These are phyloP conservation scores for Chaetophractus vellerosus DNA, from an alignment of 2,797 vertebrate species.

Conservation along the genomic window DNA sequence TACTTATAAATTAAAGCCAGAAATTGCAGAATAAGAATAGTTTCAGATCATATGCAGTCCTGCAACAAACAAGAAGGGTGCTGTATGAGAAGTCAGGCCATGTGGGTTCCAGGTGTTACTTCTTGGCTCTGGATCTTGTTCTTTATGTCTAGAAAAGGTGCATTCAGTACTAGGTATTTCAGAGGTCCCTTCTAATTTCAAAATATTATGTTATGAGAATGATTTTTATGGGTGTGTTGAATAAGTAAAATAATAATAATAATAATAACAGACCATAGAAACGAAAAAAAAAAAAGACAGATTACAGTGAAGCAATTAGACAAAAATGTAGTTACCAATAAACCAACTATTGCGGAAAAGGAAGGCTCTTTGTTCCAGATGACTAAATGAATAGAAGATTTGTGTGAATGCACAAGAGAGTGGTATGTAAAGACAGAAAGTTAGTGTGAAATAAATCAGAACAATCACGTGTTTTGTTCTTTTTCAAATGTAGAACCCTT, in stretches of 20 bases:
- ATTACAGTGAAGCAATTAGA: slow-evolving; percentile 25
- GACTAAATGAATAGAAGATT: slow-evolving; percentile 53
- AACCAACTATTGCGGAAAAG: slow-evolving; percentile 1
- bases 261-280: background rate
- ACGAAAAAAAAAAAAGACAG: slow-evolving; percentile 2
- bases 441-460: slow-evolving; percentile 47
- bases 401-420: slow-evolving; percentile 39
- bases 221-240: background rate
- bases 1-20: background rate
- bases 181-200: background rate
- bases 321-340: background rate
- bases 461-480: background rate
- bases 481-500: background rate
- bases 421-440: background rate
- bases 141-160: background rate
- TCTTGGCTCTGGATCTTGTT: background rate
- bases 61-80: background rate
- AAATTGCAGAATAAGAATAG: background rate
- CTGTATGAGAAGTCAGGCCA: background rate
- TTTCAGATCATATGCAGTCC: background rate
- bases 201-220: slow-evolving; percentile 13
- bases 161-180: background rate
- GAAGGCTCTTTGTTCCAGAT: slow-evolving; percentile 54
- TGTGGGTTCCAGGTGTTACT: background rate
- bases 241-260: background rate